Base-by-base conservation (phyloP, 2,888 invertebrate genomes). In the Temnothorax ravouxi region DNA sequence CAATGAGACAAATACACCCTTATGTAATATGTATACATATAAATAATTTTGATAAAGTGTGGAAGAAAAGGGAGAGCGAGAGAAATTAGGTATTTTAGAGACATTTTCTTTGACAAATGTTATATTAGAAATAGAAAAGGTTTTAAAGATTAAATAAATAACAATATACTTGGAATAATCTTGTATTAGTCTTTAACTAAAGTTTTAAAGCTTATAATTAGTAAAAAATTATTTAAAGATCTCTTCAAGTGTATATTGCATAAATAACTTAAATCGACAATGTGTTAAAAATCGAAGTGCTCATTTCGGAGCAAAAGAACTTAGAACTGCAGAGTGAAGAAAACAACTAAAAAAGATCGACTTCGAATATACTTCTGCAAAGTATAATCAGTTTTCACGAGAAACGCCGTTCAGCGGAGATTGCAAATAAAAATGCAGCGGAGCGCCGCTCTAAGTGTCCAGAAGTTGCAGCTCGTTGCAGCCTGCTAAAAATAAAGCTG, bases 1-100 rank as follows among this genome's bases (percentile, higher is more conserved):
- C 2, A 97, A 90, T 74, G 59, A 47, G 47, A 76, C 15, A 47
- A 61, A 29, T 21, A 47, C n/a, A 34, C 11, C 15, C 4, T 59
- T 25, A 52, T 13, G 8, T 64, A 64, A 18, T 18, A n/a, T 15
- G 15, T 44, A 3, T 47, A 71, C n/a, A 44, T n/a, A n/a, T n/a
- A n/a, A n/a, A n/a, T n/a, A 34, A 47, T 34, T 15, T 62, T 18
- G 62, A 29, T n/a, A 44, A 38, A 56, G 9, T 38, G n/a, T n/a
- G 13, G 11, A 38, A n/a, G n/a, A 44, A 66, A 3, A 66, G 21
- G 41, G n/a, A 41, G 5, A 21, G 41, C 15, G 11, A 21, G 3
- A 66, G 6, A 71, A 8, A 21, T 21, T 34, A 29, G 29, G 29
- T 29, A 38, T 41, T 41, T 25, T 29, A 13, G 6, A 18, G 18